Conservation (phyloP, 2,113 vertebrate genomes). For the Salvator merianae region DNA sequence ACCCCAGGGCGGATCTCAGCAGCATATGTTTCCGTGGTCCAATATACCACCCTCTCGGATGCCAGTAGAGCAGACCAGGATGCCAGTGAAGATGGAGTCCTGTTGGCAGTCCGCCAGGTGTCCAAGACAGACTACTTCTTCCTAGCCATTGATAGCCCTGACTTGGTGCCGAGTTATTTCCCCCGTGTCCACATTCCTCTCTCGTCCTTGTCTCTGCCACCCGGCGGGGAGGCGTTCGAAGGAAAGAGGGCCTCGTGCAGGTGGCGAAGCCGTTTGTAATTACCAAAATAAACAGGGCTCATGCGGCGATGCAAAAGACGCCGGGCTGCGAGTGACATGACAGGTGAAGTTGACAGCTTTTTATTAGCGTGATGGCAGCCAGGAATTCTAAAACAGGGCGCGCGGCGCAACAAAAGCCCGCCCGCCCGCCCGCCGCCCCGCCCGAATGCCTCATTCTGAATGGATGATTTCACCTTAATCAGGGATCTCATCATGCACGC, state of each 20-base stretch:
- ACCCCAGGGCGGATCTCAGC: too few species aligned
- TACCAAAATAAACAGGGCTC: background rate
- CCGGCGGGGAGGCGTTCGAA: background rate
- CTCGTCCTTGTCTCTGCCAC: background rate
- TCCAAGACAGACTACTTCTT: too few species aligned
- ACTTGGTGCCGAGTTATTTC: too few species aligned
- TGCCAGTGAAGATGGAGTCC: too few species aligned
- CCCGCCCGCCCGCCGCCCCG: slow-evolving; percentile 34
- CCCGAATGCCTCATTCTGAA: slow-evolving; percentile 75
- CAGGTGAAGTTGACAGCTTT: slow-evolving; percentile 71
- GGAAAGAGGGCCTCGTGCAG: too few species aligned
- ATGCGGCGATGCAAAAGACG: background rate
- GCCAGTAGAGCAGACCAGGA: too few species aligned
- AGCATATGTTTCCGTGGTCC: too few species aligned
- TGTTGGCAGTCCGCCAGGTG: too few species aligned
- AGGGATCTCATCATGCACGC: slow-evolving; percentile 65
- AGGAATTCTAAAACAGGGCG: slow-evolving; percentile 77
- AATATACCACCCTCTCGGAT: too few species aligned
- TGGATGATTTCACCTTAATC: slow-evolving; percentile 78
- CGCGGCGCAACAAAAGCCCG: slow-evolving; percentile 76
- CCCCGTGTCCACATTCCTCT: too few species aligned
- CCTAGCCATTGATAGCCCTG: too few species aligned
- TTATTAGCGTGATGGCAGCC: slow-evolving; percentile 67
- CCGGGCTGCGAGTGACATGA: slow-evolving; percentile 63
- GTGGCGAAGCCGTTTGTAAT: background rate